Evolutionary conservation across 2,113 vertebrate species (phyloP).

Genomic region (Zeus faber): DNA sequence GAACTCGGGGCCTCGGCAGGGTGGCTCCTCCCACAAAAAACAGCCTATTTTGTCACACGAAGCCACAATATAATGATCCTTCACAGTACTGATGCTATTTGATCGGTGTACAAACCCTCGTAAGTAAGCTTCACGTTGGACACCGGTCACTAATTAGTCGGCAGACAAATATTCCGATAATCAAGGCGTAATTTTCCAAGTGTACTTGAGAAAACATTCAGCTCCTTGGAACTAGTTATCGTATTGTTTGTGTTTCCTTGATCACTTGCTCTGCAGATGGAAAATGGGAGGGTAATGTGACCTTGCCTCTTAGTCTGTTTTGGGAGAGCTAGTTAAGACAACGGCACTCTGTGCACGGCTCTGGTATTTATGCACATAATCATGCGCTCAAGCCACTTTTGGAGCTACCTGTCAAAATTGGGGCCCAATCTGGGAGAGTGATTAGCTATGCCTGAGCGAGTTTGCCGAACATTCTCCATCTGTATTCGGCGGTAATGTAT

Average conservation of each 20-base stretch:
- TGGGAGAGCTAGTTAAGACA: constrained; percentile 44
- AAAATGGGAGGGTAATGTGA: constrained; percentile 33
- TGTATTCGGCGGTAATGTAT: constrained; percentile 68
- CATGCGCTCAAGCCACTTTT: constrained; percentile 53
- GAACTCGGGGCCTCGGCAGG: too few species aligned
- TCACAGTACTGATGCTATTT: too few species aligned
- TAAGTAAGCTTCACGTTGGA: too few species aligned
- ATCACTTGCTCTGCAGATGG: constrained; percentile 48
- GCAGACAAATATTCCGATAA: too few species aligned
- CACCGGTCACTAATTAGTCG: too few species aligned
- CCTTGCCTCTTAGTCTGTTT: constrained; percentile 46
- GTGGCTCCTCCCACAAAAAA: too few species aligned
- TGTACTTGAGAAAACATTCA: neutral
- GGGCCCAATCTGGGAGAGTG: constrained; percentile 67
- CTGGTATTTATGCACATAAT: constrained; percentile 75
- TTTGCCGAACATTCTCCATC: constrained; percentile 73
- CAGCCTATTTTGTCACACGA: too few species aligned
- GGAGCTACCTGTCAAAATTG: constrained; percentile 63
- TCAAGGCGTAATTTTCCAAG: constrained; percentile 12
- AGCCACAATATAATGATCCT: too few species aligned
- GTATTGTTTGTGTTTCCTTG: constrained; percentile 27
- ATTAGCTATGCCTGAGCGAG: constrained; percentile 78
- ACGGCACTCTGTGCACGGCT: constrained; percentile 51
- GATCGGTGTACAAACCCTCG: too few species aligned
- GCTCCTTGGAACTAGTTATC: constrained; percentile 18